Evolutionary conservation across 2,797 vertebrate genomes (phyloP), one percentile per base, ranked within the genome.

Genomic region (Characodon lateralis): DNA sequence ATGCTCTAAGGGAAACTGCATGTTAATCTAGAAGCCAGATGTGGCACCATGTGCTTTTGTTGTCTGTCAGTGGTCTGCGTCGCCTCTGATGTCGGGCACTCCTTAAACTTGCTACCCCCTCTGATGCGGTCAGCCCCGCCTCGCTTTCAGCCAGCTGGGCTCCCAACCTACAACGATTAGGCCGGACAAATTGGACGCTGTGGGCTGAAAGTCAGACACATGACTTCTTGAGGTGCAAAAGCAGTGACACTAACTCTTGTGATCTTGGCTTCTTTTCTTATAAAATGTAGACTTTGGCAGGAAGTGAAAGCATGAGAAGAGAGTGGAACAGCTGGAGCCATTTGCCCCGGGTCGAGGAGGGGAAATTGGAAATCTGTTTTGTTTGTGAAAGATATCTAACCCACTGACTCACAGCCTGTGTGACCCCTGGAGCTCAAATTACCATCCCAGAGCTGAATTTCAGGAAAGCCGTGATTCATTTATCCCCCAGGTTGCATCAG

Each of bases 21-120:
- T 71, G 84, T 76, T 83, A 78, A 91, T 89, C 88, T 73, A 83
- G 83, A 92, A 89, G 87, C 93, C 93, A 94, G 93, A 93, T 93
- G 94, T 92, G 89, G 89, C 89, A 91, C 87, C 92, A 90, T 92
- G 92, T 92, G 92, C 90, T 93, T 94, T 95, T 88, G 83, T 90
- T 92, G 91, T 89, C 88, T 83, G 87, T 91, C 92, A 90, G 84
- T 77, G 83, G 88, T 85, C 84, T 76, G 79, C 83, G 18, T 77
- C n/a, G 88, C 89, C 88, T 93, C 89, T 89, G 88, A 91, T 91
- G 92, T 91, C 82, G 86, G 90, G 81, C 85, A 84, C 90, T 90
- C 88, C 90, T 87, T 91, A 89, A 92, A 93, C 87, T 80, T 73
- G 74, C 82, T 80, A 87, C 84, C 84, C 80, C 86, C 86, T 94